Base-by-base conservation (phyloP, 2,797 vertebrate species). In the Cryptoblepharus egeriae region DNA sequence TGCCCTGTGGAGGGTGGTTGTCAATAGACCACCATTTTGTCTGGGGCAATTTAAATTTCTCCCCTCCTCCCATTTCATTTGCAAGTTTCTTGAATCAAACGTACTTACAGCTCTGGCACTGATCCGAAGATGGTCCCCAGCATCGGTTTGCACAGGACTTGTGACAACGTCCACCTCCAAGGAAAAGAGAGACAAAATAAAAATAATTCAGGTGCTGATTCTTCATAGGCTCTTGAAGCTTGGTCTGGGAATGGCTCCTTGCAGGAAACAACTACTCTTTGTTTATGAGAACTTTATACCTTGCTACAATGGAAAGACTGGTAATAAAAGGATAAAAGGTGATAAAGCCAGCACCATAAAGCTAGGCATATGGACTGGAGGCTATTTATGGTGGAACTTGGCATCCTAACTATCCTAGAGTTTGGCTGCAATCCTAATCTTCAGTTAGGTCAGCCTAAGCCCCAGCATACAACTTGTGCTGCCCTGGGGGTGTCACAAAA, bases 61-160 rank as follows among this genome's bases (percentile, higher is more conserved):
- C 8, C 30, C 28, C 16, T 4, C 13, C 30, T 77, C 49, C 32
- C 49, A n/a, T 5, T 45, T 73, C 16, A 42, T 39, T 58, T 5
- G 15, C 11, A 72, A 76, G 3, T 35, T 81, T 87, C 74, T 39
- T 73, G 35, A 42, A 0, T 52, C 32, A n/a, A 30, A 68, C 61
- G 82, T 83, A 97, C 98, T 98, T 95, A 99, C 98, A 95, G 76
- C 95, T 99, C 92, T 99, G 98, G 92, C 98, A 99, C 87, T 99
- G 97, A 81, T 97, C 96, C 69, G 98, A 98, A 26, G 97, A 97
- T 64, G 97, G 97, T 67, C 98, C 97, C 98, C 98, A 99, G 92
- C 98, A 99, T 73, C 97, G 96, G 67, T 98, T 98, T 4, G 97
- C 98, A 89, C 98, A 99, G 3, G 97, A 97, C 68, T 98, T 97